These are phyloP conservation scores for Ctenopoma kingsleyae DNA, from an alignment of 2,797 vertebrate genomes.

Conservation along the genomic window DNA sequence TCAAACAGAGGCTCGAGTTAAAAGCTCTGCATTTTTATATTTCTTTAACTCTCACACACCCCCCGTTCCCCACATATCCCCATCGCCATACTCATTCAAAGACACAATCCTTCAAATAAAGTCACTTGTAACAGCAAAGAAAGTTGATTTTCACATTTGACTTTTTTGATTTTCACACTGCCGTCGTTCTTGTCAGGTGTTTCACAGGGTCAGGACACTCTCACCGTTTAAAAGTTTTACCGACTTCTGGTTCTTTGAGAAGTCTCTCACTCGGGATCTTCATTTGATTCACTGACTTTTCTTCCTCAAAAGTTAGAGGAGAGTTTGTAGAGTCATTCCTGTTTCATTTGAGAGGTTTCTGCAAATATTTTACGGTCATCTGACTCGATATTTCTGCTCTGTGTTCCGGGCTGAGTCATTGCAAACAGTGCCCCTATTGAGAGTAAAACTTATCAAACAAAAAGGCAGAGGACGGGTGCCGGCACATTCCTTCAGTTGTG, in stretches of 20 bases:
- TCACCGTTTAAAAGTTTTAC: slow-evolving; percentile 44
- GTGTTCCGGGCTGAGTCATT: slow-evolving; percentile 58
- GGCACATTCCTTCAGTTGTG: slow-evolving; percentile 66
- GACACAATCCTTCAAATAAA: slow-evolving; percentile 72
- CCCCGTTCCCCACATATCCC: slow-evolving; percentile 21
- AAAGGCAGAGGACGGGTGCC: slow-evolving; percentile 44
- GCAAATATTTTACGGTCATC: slow-evolving; percentile 61
- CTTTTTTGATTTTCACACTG: slow-evolving; percentile 45
- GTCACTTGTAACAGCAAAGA: slow-evolving; percentile 69
- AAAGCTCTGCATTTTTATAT: slow-evolving; percentile 72
- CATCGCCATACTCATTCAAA: slow-evolving; percentile 52
- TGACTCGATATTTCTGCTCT: slow-evolving; percentile 55
- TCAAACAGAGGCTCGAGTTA: slow-evolving; percentile 72
- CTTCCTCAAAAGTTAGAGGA: slow-evolving; percentile 29
- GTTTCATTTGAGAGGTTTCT: slow-evolving; percentile 57
- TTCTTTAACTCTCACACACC: slow-evolving; percentile 61
- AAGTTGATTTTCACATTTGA: slow-evolving; percentile 59
- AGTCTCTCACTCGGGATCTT: slow-evolving; percentile 30
- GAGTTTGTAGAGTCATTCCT: slow-evolving; percentile 36
- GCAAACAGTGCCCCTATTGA: slow-evolving; percentile 75
- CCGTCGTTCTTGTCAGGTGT: slow-evolving; percentile 37
- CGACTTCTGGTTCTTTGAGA: slow-evolving; percentile 28
- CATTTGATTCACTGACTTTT: slow-evolving; percentile 51
- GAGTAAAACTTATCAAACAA: slow-evolving; percentile 69
- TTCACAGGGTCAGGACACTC: slow-evolving; percentile 59